Conservation (phyloP, 2,113 vertebrate species). For the Chitala chitala region DNA sequence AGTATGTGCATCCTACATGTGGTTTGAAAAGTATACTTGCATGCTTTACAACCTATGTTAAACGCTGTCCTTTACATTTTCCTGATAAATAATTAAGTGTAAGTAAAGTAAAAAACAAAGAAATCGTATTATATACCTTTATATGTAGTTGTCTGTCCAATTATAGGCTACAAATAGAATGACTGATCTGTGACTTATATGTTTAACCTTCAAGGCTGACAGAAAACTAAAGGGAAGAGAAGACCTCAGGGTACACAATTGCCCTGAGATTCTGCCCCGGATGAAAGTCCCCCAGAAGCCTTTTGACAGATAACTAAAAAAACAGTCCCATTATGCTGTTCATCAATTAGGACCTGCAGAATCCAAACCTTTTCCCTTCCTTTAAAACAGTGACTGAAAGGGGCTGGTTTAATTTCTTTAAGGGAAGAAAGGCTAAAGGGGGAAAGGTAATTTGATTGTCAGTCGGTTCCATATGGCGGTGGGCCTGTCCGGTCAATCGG, state of each 20-base stretch:
- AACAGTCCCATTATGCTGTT: conserved; percentile 61
- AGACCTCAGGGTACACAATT: not conserved
- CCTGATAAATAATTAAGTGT: too few species aligned
- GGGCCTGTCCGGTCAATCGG: conserved; percentile 44
- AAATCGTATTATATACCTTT: too few species aligned
- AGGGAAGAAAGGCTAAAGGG: conserved; percentile 32
- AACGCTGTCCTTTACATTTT: too few species aligned
- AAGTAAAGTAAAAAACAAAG: too few species aligned
- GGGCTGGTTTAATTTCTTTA: conserved; percentile 47
- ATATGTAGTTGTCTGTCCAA: not conserved
- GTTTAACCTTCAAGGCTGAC: not conserved
- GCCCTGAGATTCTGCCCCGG: not conserved
- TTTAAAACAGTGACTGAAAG: conserved; percentile 28
- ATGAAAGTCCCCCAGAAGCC: conserved; percentile 21
- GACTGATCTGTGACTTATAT: not conserved
- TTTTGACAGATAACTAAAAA: conserved; percentile 45
- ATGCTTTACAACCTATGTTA: too few species aligned
- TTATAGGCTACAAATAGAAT: not conserved
- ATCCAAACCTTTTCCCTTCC: conserved; percentile 29
- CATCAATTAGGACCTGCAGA: conserved; percentile 56
- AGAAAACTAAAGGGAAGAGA: not conserved
- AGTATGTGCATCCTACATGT: too few species aligned
- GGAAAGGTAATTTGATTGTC: conserved; percentile 60
- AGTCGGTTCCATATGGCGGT: conserved; percentile 57
- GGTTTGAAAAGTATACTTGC: too few species aligned